Percentiles rank a stretch among this genome's conserved stretches.
Conservation (phyloP, 2,888 invertebrate genomes). For the Callyntrura guangdongensis region DNA sequence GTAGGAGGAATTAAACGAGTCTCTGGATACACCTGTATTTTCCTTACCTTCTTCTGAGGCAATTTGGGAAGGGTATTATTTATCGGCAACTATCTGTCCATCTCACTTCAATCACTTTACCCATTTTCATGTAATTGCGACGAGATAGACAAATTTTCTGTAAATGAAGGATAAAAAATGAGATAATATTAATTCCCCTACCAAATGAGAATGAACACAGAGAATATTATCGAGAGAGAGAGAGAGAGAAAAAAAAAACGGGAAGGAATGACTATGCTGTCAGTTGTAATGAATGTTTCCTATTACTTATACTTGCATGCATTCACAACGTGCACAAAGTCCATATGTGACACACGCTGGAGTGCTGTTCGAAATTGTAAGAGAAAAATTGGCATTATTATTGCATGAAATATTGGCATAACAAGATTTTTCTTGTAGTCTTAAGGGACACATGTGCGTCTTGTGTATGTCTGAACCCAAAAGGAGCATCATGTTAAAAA, state of each 20-base stretch:
- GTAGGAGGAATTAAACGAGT: slow-evolving; percentile 21
- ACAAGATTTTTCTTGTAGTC: slow-evolving; percentile 49
- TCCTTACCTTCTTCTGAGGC: slow-evolving; percentile 25
- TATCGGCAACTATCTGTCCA: slow-evolving; percentile 66
- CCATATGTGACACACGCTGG: slow-evolving; percentile 2
- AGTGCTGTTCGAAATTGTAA: background rate
- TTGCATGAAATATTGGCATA: slow-evolving; percentile 56
- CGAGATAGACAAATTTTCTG: slow-evolving; percentile 48
- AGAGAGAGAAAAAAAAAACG: background rate
- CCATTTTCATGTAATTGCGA: slow-evolving; percentile 65
- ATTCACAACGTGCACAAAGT: background rate
- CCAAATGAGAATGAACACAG: background rate
- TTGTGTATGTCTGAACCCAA: slow-evolving; percentile 8
- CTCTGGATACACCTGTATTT: background rate
- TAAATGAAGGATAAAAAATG: slow-evolving; percentile 37
- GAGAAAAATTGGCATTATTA: slow-evolving; percentile 37
- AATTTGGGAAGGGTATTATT: slow-evolving; percentile 59
- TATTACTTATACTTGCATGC: background rate
- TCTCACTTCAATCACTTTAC: slow-evolving; percentile 61
- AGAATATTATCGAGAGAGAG: background rate
- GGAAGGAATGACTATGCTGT: background rate
- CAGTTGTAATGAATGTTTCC: slow-evolving; percentile 11
- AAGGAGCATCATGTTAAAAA: slow-evolving; percentile 55
- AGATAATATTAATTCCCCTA: background rate
- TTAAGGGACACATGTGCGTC: slow-evolving; percentile 60